Evolutionary conservation across 1,140 invertebrate genomes (phyloP).

Genomic region (Drosophila bipectinata): DNA sequence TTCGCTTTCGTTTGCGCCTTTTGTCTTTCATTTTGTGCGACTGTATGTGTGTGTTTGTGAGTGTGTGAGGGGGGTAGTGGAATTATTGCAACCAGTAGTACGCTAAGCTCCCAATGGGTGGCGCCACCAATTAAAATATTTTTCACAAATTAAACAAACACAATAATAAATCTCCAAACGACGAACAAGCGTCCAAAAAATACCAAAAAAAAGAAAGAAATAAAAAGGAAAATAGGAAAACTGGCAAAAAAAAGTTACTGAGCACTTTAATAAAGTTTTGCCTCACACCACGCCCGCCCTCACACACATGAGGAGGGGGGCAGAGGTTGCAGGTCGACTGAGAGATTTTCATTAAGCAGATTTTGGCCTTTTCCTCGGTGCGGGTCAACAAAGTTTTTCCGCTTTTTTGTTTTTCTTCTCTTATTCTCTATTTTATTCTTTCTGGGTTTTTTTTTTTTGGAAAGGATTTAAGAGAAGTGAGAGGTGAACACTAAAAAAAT

Average conservation of each 20-base stretch:
- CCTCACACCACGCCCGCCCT: not conserved
- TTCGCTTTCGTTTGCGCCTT: constrained; percentile 44
- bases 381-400: constrained; percentile 46
- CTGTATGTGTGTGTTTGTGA: not conserved
- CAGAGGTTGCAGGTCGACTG: not conserved
- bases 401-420: constrained; percentile 33
- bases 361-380: constrained; percentile 46
- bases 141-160: constrained; percentile 51
- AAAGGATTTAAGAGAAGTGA: constrained; percentile 6
- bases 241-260: constrained; percentile 13
- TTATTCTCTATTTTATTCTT: constrained; percentile 9
- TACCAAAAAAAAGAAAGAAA: constrained; percentile 9
- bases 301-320: constrained; percentile 10
- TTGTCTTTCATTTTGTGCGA: constrained; percentile 17
- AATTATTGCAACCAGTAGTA: constrained; percentile 4
- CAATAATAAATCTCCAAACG: constrained; percentile 33
- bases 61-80: not conserved
- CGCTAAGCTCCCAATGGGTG: constrained; percentile 68
- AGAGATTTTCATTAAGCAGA: constrained; percentile 41
- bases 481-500: not conserved
- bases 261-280: constrained; percentile 36
- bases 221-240: not conserved
- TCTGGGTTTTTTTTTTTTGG: constrained; percentile 12
- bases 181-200: constrained; percentile 3
- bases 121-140: constrained; percentile 56